Evolutionary conservation across 2,113 vertebrate genomes (phyloP).

Genomic region (Felis chaus): DNA sequence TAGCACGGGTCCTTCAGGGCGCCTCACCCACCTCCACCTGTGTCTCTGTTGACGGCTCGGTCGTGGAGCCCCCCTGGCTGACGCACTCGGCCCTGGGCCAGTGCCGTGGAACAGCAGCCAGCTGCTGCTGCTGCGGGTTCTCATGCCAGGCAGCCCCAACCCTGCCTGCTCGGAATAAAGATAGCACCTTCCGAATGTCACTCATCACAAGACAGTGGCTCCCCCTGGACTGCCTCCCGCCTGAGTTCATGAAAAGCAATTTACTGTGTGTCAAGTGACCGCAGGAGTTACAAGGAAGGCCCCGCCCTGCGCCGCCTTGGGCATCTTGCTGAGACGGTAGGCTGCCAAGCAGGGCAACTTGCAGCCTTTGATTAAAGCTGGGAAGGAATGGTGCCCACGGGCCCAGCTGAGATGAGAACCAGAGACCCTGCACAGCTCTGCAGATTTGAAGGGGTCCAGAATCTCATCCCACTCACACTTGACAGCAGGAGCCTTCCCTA

Average conservation of each 20-base stretch:
- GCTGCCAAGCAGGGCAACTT: background rate
- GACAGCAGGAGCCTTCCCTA: no score
- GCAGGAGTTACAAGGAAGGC: background rate
- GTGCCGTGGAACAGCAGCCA: background rate
- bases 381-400: background rate
- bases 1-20: background rate
- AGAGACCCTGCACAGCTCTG: background rate
- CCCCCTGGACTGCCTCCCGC: slow-evolving; percentile 28
- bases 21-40: background rate
- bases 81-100: background rate
- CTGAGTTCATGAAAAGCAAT: slow-evolving; percentile 60
- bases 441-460: background rate
- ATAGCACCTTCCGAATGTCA: background rate
- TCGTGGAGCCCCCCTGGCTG: no score
- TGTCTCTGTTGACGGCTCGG: background rate
- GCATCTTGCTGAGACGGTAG: background rate
- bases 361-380: background rate
- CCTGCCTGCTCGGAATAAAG: background rate
- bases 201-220: background rate
- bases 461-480: background rate
- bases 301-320: background rate
- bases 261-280: slow-evolving; percentile 34
- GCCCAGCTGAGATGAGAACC: background rate
- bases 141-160: background rate
- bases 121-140: rapidly evolving